Percentiles rank a stretch among this genome's conserved stretches.
Conservation (phyloP, 2,797 vertebrate species). For the Ciconia nigra region DNA sequence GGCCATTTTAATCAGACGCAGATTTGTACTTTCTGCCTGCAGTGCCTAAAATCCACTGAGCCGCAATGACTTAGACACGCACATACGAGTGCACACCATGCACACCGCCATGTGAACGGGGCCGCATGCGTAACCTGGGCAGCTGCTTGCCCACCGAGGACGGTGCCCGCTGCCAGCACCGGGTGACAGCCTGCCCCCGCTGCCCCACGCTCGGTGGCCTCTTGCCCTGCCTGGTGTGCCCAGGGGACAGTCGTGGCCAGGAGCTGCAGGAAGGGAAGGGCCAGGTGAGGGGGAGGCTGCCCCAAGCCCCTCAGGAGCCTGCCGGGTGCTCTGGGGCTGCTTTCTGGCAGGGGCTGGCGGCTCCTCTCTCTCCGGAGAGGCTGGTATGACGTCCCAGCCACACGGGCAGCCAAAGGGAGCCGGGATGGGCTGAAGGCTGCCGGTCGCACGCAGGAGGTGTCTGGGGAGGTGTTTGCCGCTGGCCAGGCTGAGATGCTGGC, state of each 20-base stretch:
- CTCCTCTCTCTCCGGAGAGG: background rate
- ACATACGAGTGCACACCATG: background rate
- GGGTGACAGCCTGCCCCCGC: background rate
- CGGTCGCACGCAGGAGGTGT: background rate
- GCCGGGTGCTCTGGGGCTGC: background rate
- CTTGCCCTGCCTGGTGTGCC: background rate
- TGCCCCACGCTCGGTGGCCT: fast-evolving
- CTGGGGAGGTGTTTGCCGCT: background rate
- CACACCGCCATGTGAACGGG: fast-evolving
- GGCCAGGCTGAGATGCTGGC: background rate
- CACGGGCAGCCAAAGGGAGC: background rate
- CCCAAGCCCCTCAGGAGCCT: background rate
- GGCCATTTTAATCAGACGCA: conserved; percentile 38
- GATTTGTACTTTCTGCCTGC: conserved; percentile 36
- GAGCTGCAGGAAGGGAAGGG: background rate
- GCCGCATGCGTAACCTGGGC: fast-evolving
- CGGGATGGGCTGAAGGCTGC: background rate
- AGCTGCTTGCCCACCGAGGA: background rate
- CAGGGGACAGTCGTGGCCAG: fast-evolving
- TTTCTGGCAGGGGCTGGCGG: background rate
- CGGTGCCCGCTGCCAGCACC: fast-evolving
- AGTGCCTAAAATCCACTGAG: background rate
- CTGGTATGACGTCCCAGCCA: fast-evolving
- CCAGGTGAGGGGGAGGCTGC: background rate
- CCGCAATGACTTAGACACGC: background rate